Base-by-base conservation (phyloP, 2,797 vertebrate species). In the Notoglanidium macrostoma region DNA sequence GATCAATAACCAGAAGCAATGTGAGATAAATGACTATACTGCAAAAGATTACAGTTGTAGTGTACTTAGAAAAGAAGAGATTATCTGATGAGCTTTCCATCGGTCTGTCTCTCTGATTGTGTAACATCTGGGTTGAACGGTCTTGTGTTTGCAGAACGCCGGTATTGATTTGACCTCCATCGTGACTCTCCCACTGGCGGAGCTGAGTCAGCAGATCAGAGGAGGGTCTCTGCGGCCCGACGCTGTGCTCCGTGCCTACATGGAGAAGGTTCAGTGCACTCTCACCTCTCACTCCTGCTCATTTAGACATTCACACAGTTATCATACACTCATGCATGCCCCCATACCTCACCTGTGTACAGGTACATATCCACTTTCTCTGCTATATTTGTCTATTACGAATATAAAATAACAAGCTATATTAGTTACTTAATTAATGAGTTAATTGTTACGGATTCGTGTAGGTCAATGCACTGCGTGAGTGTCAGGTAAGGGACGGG, bases 161-260 rank as follows among this genome's bases (percentile, higher is more conserved):
- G 90, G 86, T 0, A 90, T 93, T 44, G 91, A 96, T 15, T 61
- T 87, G 0, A 86, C 90, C 83, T 87, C 72, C 0, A 95, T 99
- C 88, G 90, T 97, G 87, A 91, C 92, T 0, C 93, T 98, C 85
- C 90, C 96, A 3, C 88, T 99, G 88, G 80, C 91, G 0, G 96
- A 98, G n/a, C 92, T 99, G 87, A 93, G 92, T 21, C 90, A 91
- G 91, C 93, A 95, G 44, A 94, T 99, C 68, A 90, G 61, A 3
- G 91, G 94, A 0, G 96, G 95, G 3, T 95, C 92, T 0, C 93
- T 99, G 84, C 94, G 88, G 63, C 96, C 94, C 0, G 95, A 97
- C 8, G 94, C 95, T 0, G 97, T 95, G n/a, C 95, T 98, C 29
- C 95, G 97, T 32, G 90, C 96, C 73, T 99, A 97, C 0, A 55